These are phyloP conservation scores for Mormyrus hasselquistii DNA, from an alignment of 2,797 vertebrate genomes.

Conservation along the genomic window DNA sequence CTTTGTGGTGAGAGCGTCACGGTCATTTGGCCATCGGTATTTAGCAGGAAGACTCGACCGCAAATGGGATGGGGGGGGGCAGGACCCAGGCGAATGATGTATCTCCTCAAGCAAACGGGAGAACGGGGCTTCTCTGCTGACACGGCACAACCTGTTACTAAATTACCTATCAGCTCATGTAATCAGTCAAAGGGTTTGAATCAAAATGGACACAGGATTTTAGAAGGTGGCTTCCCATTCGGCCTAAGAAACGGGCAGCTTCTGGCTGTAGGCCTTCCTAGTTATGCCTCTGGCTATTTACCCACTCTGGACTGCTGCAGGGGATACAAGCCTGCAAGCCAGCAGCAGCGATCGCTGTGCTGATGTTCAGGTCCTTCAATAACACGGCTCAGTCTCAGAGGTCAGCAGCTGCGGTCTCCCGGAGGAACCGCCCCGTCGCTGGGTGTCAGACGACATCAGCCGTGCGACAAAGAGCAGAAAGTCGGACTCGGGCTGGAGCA, in stretches of 20 bases:
- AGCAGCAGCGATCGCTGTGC: neutral
- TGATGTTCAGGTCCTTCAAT: neutral
- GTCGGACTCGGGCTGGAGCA: neutral
- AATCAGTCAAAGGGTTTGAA: neutral
- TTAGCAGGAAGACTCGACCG: neutral
- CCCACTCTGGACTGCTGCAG: neutral
- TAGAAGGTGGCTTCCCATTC: neutral
- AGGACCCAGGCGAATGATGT: neutral
- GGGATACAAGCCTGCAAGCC: neutral
- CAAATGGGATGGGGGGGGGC: neutral
- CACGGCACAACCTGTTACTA: neutral
- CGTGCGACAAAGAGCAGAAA: neutral
- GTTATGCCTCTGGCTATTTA: neutral
- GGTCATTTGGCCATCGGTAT: neutral
- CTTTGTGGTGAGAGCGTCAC: neutral
- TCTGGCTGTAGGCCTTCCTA: neutral
- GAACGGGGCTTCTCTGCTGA: neutral
- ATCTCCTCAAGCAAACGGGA: neutral
- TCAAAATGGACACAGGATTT: neutral
- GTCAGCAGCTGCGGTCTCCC: neutral
- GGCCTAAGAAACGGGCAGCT: neutral
- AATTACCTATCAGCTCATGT: neutral
- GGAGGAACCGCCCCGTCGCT: neutral
- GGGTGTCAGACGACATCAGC: neutral
- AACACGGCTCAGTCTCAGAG: neutral